A percentile compares a stretch with the other conserved stretches of the same genome.
These are phyloP conservation scores for Platycercus adscitus DNA, from an alignment of 2,113 vertebrate genomes.

Conservation along the genomic window DNA sequence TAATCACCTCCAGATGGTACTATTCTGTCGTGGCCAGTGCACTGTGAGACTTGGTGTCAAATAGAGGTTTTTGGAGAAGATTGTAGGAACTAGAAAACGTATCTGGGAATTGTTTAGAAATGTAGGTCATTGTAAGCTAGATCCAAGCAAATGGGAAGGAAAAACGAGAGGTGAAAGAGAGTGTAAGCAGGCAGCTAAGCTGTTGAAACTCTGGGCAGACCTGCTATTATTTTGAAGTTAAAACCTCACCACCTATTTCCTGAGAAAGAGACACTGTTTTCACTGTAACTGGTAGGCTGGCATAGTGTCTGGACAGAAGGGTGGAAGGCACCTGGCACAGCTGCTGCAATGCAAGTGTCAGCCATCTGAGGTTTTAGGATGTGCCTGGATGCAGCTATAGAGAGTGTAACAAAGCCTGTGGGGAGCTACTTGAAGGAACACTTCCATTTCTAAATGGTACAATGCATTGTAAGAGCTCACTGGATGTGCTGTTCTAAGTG, in stretches of 20 bases:
- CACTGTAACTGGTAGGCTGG: background rate
- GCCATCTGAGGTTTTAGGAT: background rate
- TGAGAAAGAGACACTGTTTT: background rate
- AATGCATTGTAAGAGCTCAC: background rate
- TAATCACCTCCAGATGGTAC: background rate
- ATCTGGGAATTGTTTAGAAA: background rate
- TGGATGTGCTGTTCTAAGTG: background rate
- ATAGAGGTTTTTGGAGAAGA: background rate
- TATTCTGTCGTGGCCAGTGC: background rate
- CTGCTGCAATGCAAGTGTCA: background rate
- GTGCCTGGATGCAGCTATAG: background rate
- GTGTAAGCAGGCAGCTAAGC: background rate
- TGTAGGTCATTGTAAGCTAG: background rate
- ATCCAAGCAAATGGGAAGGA: background rate
- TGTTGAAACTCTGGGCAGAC: background rate
- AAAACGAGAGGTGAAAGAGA: background rate
- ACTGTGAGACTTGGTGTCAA: background rate
- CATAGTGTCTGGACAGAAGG: background rate
- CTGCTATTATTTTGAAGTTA: background rate
- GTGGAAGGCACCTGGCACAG: background rate
- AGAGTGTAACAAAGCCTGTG: background rate
- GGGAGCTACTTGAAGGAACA: background rate
- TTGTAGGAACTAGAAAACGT: background rate
- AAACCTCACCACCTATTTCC: background rate
- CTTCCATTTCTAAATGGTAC: background rate